Evolutionary conservation across 2,797 vertebrate genomes (phyloP).

Genomic region (Liasis olivaceus): DNA sequence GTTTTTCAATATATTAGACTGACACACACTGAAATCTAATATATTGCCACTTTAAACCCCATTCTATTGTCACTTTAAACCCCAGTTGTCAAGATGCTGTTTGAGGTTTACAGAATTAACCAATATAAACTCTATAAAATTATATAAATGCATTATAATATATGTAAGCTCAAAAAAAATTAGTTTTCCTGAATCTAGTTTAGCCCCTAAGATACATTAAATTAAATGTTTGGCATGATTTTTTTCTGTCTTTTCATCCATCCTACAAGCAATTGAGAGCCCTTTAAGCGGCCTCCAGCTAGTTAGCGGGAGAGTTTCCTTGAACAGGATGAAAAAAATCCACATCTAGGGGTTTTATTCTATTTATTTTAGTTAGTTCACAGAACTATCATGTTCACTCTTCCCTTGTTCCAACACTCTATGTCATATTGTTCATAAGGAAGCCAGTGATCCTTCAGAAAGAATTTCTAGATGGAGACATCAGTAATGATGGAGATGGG

Average conservation of each 20-base stretch:
- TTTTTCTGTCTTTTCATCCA: neutral
- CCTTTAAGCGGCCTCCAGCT: neutral
- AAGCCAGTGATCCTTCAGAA: neutral
- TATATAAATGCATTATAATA: slow-evolving; percentile 26
- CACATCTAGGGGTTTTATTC: neutral
- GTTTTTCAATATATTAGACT: neutral
- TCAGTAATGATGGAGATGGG: neutral
- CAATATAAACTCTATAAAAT: slow-evolving; percentile 7
- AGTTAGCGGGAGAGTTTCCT: neutral
- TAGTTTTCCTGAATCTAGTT: neutral
- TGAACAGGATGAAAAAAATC: neutral
- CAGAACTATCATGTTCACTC: neutral
- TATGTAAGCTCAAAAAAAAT: neutral
- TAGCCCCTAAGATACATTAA: neutral
- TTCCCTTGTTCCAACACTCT: neutral
- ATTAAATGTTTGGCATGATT: neutral
- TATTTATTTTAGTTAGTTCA: neutral
- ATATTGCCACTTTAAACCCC: neutral
- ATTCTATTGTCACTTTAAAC: neutral
- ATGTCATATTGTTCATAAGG: neutral
- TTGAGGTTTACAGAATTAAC: neutral
- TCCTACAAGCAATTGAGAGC: neutral
- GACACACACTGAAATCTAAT: neutral
- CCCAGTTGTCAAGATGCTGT: neutral
- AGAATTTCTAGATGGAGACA: neutral